Evolutionary conservation across 1,140 invertebrate species (phyloP).

Genomic region (Rhagoletis zephyria): DNA sequence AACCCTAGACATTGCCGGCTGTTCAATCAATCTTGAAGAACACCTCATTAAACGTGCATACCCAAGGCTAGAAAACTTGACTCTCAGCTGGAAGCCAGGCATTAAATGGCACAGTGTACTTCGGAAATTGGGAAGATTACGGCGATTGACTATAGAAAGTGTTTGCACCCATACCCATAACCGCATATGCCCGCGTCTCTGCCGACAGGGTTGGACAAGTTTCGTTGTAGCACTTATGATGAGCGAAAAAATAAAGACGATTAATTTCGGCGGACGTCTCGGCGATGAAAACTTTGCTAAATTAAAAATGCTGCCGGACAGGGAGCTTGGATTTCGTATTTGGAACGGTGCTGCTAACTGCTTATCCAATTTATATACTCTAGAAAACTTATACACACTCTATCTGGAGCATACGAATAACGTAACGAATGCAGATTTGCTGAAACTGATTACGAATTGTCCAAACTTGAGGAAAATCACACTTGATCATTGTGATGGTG

Average conservation of each 20-base stretch:
- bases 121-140: background rate
- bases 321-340: background rate
- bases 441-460: background rate
- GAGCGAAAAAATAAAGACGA: background rate
- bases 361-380: background rate
- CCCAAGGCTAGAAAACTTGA: background rate
- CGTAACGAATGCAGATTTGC: background rate
- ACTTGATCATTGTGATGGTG: constrained; percentile 4
- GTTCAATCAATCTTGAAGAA: background rate
- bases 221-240: too few relatives aligned
- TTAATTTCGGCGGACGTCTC: background rate
- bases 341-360: background rate
- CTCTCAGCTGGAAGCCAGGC: background rate
- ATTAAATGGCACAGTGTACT: background rate
- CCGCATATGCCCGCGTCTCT: too few relatives aligned
- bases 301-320: background rate
- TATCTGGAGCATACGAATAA: background rate
- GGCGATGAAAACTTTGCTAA: background rate
- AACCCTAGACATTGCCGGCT: background rate
- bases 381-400: background rate
- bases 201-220: too few relatives aligned
- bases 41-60: background rate
- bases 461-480: background rate
- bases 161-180: too few relatives aligned
- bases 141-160: background rate